phyloP scores from a whole-genome alignment of 2,113 vertebrate genomes.

The Benitochromis conjunctus region DNA sequence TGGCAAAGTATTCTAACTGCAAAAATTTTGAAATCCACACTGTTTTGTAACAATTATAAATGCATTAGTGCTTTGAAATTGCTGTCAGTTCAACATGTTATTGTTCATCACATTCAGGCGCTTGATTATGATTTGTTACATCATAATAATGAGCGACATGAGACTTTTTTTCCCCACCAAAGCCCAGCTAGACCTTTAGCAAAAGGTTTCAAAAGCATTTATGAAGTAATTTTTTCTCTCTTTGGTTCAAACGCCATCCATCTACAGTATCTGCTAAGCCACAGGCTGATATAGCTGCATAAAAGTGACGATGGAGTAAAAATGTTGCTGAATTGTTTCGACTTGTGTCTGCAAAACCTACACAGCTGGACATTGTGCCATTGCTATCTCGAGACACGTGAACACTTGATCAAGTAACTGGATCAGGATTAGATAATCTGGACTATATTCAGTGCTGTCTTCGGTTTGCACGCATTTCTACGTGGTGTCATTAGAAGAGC shows the following conservation, averaged over 20 bases:
- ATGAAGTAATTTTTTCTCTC: background rate
- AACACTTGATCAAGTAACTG: slow-evolving; percentile 22
- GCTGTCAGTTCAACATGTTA: background rate
- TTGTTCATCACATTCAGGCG: background rate
- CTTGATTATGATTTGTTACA: background rate
- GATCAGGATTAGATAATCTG: slow-evolving; percentile 55
- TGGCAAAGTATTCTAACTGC: background rate
- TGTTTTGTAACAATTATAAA: background rate
- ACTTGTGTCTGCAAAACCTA: background rate
- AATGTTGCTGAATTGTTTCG: background rate
- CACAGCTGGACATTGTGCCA: background rate
- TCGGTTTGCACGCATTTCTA: slow-evolving; percentile 65
- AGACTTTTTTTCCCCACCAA: background rate
- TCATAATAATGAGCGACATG: background rate
- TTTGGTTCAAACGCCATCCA: background rate
- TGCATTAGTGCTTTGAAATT: background rate
- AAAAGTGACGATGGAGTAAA: background rate
- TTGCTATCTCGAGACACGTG: background rate
- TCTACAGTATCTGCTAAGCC: background rate
- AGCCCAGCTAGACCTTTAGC: background rate
- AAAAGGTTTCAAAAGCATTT: background rate
- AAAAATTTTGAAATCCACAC: background rate
- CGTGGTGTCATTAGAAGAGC: slow-evolving; percentile 43
- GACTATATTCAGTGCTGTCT: slow-evolving; percentile 68
- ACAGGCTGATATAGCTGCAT: background rate